These are phyloP conservation scores for Tetanocera ferruginea DNA, from an alignment of 2,888 invertebrate genomes.

Conservation along the genomic window DNA sequence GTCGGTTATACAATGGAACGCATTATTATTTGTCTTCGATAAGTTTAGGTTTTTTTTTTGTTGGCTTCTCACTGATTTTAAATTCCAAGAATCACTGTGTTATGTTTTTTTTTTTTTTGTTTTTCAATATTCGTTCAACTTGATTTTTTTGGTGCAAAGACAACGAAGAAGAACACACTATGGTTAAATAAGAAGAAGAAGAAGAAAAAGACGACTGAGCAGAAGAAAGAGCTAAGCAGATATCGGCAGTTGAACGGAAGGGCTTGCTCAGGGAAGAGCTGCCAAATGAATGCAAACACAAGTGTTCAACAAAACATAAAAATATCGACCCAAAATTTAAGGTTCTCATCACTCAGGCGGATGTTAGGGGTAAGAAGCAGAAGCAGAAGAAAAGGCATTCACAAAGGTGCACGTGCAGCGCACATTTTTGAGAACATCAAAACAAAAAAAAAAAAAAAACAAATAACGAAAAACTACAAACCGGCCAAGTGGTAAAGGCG, in stretches of 20 bases:
- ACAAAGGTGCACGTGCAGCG: constrained; percentile 25
- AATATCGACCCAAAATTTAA: not conserved
- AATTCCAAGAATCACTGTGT: constrained; percentile 28
- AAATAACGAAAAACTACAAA: not conserved
- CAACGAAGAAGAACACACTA: not conserved
- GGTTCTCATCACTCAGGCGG: constrained; percentile 14
- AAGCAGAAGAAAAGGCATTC: not conserved
- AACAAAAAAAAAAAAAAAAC: not conserved
- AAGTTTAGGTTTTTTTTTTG: not conserved
- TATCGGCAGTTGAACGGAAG: not conserved
- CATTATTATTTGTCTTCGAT: constrained; percentile 38
- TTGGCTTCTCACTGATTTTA: constrained; percentile 30
- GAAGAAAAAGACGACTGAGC: not conserved
- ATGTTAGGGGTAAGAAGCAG: not conserved
- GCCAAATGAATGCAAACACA: constrained; percentile 17
- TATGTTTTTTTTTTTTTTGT: not conserved
- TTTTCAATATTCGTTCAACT: not conserved
- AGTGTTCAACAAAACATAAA: constrained; percentile 31
- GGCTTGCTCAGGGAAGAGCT: not conserved
- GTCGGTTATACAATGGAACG: constrained; percentile 36
- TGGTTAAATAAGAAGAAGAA: not conserved
- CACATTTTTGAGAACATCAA: constrained; percentile 3
- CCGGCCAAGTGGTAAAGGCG: not conserved
- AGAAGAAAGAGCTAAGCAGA: not conserved
- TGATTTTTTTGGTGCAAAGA: constrained; percentile 13